A percentile compares a stretch with the other conserved stretches of the same genome.
phyloP scores from a whole-genome alignment of 2,888 invertebrate species.

The Odontothrips loti region DNA sequence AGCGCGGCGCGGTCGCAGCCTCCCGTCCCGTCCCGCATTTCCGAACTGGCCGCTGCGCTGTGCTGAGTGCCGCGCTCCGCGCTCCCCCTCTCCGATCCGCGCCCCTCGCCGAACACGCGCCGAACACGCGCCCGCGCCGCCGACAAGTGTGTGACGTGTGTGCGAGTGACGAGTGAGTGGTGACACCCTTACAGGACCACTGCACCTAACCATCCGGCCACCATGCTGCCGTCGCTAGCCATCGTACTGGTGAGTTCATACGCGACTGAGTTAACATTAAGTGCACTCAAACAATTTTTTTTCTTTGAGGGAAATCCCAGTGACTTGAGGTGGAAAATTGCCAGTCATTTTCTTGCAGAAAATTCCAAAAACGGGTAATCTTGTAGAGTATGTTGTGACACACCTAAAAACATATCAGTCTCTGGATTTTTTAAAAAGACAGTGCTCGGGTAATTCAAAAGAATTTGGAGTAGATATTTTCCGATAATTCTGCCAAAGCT shows the following conservation, averaged over 20 bases:
- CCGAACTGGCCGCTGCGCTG: constrained; percentile 15
- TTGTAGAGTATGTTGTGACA: too few relatives aligned
- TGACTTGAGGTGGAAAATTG: too few relatives aligned
- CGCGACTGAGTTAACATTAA: too few relatives aligned
- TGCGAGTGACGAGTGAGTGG: background rate
- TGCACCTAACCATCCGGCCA: background rate
- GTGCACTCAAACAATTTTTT: too few relatives aligned
- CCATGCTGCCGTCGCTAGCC: constrained; percentile 17
- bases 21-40: background rate
- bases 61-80: background rate
- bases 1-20: background rate
- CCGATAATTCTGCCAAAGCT: too few relatives aligned
- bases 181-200: background rate
- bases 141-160: background rate
- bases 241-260: background rate
- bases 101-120: background rate
- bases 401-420: too few relatives aligned
- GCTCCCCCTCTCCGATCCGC: background rate
- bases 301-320: too few relatives aligned
- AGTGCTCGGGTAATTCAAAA: too few relatives aligned
- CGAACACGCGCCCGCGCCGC: background rate
- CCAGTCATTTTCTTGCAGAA: too few relatives aligned
- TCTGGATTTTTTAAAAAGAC: too few relatives aligned
- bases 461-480: too few relatives aligned
- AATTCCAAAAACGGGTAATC: too few relatives aligned